Percentiles rank a stretch among this genome's conserved stretches.
Conservation (phyloP, 2,888 invertebrate genomes). For the Tetropium fuscum region DNA sequence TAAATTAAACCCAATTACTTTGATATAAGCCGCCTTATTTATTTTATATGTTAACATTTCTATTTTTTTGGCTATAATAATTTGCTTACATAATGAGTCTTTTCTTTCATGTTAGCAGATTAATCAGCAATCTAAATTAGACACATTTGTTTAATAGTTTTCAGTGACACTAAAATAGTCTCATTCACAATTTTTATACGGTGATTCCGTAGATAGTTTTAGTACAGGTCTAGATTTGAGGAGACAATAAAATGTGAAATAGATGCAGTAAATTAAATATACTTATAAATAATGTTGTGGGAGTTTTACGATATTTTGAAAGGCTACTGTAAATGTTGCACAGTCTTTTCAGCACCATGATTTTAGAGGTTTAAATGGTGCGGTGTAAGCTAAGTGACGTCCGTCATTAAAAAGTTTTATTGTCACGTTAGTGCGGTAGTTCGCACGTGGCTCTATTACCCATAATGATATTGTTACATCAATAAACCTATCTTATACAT, state of each 20-base stretch:
- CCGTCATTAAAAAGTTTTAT: slow-evolving; percentile 66
- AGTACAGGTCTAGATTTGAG: slow-evolving; percentile 2
- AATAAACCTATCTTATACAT: slow-evolving; percentile 65
- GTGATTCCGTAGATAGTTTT: no score
- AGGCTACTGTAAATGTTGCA: slow-evolving; percentile 29
- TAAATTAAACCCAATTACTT: slow-evolving; percentile 18
- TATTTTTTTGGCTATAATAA: no score
- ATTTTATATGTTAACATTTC: no score
- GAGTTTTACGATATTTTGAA: slow-evolving; percentile 29
- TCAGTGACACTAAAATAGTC: no score
- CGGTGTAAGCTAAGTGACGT: slow-evolving; percentile 56
- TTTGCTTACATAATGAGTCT: no score
- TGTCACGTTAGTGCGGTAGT: slow-evolving; percentile 64
- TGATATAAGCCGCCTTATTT: slow-evolving; percentile 1
- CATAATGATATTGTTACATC: slow-evolving; percentile 67
- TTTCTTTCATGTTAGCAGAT: no score
- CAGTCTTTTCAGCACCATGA: slow-evolving; percentile 33
- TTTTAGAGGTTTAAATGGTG: slow-evolving; percentile 33
- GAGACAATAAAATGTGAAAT: slow-evolving; percentile 22
- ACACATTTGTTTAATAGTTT: no score
- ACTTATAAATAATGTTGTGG: slow-evolving; percentile 27
- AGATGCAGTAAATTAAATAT: slow-evolving; percentile 25
- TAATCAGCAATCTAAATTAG: no score
- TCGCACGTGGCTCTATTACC: slow-evolving; percentile 64
- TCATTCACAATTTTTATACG: no score